These are phyloP conservation scores for Zoanthus sociatus DNA, from an alignment of 92 coral and sea anemone species.

Conservation along the genomic window DNA sequence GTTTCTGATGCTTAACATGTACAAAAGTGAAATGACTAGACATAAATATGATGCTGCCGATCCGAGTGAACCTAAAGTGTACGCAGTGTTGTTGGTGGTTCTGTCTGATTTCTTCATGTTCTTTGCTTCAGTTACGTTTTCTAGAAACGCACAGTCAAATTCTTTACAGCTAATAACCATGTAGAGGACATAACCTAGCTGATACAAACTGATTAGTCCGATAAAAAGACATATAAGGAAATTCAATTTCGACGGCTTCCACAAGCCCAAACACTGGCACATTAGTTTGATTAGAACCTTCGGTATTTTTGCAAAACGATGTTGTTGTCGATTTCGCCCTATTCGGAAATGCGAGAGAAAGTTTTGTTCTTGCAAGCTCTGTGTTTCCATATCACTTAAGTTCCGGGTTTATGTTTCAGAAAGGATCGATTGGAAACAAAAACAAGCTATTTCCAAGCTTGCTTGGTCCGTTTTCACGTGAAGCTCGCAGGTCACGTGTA, in stretches of 20 bases:
- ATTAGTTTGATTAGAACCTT: constrained; percentile 40
- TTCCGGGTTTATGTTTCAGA: not conserved
- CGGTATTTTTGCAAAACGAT: not conserved
- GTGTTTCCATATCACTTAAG: not conserved
- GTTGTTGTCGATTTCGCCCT: not conserved
- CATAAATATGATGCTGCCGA: constrained; percentile 66
- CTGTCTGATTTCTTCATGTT: constrained; percentile 53
- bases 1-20: constrained; percentile 30
- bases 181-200: constrained; percentile 72
- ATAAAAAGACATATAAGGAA: constrained; percentile 47
- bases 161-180: constrained; percentile 65
- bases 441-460: not conserved
- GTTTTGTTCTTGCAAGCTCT: not conserved
- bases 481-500: too few species aligned
- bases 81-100: constrained; percentile 60
- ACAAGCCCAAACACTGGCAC: constrained; percentile 63
- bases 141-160: constrained; percentile 68
- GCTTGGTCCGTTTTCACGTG: not conserved
- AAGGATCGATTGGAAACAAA: not conserved
- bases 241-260: constrained; percentile 64
- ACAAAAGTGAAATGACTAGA: constrained; percentile 57
- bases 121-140: constrained; percentile 56
- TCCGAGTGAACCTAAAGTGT: constrained; percentile 65
- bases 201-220: constrained; percentile 51
- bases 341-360: not conserved